Percentiles rank a stretch among this genome's conserved stretches.
phyloP scores from a whole-genome alignment of 2,797 vertebrate species.

The Molossus alvarezi region DNA sequence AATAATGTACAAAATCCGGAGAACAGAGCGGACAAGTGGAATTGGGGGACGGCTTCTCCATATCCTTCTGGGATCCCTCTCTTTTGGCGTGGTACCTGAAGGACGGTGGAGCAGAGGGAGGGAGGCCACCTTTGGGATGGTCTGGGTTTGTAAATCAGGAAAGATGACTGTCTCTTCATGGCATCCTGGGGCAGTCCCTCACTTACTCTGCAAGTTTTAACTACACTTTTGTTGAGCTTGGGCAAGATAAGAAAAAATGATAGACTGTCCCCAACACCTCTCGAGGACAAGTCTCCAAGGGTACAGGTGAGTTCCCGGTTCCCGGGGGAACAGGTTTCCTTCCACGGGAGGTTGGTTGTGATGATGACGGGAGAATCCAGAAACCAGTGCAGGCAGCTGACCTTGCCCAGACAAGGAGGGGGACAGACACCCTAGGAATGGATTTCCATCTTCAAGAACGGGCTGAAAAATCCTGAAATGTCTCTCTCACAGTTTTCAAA shows the following conservation, averaged over 20 bases:
- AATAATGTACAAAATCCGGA: not conserved
- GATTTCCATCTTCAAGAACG: not conserved
- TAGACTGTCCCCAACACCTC: not conserved
- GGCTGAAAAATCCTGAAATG: not conserved
- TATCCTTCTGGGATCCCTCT: accelerated
- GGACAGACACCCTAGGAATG: not conserved
- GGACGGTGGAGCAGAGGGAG: accelerated
- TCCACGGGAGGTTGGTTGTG: accelerated
- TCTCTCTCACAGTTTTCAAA: not conserved
- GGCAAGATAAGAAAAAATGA: not conserved
- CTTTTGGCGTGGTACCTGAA: not conserved
- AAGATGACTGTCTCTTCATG: not conserved
- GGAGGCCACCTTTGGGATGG: not conserved
- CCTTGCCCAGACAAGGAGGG: not conserved
- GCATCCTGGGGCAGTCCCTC: accelerated
- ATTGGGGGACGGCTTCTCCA: not conserved
- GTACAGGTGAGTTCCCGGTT: not conserved
- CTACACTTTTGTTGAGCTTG: not conserved
- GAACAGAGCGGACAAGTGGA: not conserved
- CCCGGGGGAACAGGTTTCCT: not conserved
- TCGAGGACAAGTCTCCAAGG: not conserved
- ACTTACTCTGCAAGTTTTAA: not conserved
- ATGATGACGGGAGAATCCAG: not conserved
- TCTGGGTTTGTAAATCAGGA: not conserved
- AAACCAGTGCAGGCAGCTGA: not conserved